A percentile compares a stretch with the other conserved stretches of the same genome.
Conservation (phyloP, 2,113 vertebrate genomes). For the Leptocoma aspasia region DNA sequence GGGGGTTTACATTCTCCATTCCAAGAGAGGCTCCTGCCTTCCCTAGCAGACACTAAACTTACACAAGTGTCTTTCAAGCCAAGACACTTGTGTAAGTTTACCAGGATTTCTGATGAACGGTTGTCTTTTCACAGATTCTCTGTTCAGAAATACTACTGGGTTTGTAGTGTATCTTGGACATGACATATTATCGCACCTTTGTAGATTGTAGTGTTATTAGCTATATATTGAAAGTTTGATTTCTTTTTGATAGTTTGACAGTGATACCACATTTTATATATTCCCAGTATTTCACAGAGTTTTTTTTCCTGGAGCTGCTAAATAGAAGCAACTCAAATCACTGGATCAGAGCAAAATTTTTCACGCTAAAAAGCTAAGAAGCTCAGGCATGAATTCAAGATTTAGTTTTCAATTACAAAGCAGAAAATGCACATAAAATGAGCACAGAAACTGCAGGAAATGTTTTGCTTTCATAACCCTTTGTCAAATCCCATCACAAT, state of each 20-base stretch:
- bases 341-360: background rate
- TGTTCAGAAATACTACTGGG: background rate
- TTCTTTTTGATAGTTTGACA: slow-evolving; percentile 1
- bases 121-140: background rate
- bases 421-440: background rate
- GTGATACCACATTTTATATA: background rate
- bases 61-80: no score
- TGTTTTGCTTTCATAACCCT: background rate
- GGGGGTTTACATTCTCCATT: no score
- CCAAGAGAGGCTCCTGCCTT: no score
- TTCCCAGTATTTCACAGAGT: background rate
- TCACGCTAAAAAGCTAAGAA: background rate
- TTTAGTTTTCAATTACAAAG: background rate
- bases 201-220: background rate
- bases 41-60: no score
- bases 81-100: background rate
- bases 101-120: background rate
- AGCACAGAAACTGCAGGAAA: background rate
- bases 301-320: background rate
- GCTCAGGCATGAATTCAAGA: background rate
- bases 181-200: background rate
- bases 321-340: background rate
- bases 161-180: background rate
- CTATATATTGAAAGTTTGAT: background rate
- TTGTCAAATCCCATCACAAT: background rate